Conservation (phyloP, 2,113 vertebrate species). For the Odobenus rosmarus region DNA sequence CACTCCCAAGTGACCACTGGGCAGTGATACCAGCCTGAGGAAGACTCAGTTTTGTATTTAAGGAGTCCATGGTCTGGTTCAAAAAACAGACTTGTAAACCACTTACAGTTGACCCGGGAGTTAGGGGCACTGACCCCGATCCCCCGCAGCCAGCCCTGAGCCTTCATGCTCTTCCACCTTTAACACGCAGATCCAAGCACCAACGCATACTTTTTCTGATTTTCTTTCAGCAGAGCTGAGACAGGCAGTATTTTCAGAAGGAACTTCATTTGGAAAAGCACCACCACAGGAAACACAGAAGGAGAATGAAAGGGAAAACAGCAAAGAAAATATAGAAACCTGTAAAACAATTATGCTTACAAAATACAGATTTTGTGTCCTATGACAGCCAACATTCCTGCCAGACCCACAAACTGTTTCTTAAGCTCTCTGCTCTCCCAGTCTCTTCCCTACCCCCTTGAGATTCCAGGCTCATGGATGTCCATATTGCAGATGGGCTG, state of each 20-base stretch:
- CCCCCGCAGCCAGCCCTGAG: not conserved
- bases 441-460: not conserved
- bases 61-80: not conserved
- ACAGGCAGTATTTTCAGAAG: constrained; percentile 22
- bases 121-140: not conserved
- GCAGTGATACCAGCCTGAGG: not conserved
- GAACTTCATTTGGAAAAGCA: constrained; percentile 39
- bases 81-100: not conserved
- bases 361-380: not conserved
- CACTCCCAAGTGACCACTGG: not conserved
- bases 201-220: not conserved
- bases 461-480: not conserved
- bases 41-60: not conserved
- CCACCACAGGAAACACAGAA: constrained; percentile 1
- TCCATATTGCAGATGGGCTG: not conserved
- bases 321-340: constrained; percentile 39
- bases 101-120: not conserved
- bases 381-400: not conserved
- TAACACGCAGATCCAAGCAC: not conserved
- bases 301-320: not conserved
- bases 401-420: not conserved
- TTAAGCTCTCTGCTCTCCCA: not conserved
- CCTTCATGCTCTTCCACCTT: not conserved
- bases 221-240: constrained; percentile 36
- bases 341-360: not conserved